phyloP scores from a whole-genome alignment of 2,113 vertebrate genomes.

The Uria aalge region DNA sequence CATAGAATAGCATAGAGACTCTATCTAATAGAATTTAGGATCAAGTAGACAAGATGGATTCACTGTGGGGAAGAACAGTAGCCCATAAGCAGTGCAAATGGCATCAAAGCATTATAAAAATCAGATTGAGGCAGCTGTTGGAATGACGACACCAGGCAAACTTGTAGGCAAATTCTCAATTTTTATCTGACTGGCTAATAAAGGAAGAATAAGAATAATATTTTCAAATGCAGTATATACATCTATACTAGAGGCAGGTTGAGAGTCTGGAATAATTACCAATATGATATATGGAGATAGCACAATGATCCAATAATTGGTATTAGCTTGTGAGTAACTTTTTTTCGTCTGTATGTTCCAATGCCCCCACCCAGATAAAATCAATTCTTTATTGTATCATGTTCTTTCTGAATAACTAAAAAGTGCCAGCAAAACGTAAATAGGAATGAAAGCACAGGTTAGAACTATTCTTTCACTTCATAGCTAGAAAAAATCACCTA shows the following conservation, averaged over 20 bases:
- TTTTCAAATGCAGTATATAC: not conserved
- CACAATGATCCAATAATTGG: not conserved
- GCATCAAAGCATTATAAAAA: not conserved
- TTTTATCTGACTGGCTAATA: not conserved
- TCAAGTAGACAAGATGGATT: not conserved
- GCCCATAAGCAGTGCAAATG: not conserved
- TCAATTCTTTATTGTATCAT: not conserved
- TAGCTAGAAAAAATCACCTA: not conserved
- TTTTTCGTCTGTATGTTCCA: not conserved
- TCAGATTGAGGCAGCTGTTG: not conserved
- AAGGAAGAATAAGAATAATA: not conserved
- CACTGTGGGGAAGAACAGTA: not conserved
- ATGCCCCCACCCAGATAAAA: not conserved
- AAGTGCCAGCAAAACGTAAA: not conserved
- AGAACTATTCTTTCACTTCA: not conserved
- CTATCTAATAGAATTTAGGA: not conserved
- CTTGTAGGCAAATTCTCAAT: not conserved
- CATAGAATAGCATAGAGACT: not conserved
- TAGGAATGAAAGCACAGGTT: not conserved
- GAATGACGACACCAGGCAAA: not conserved
- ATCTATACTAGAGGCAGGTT: not conserved
- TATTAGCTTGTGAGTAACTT: not conserved
- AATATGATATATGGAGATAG: not conserved
- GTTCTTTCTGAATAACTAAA: not conserved
- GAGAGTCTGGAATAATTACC: not conserved